Evolutionary conservation across 2,888 invertebrate genomes (phyloP).

Genomic region (Diloba caeruleocephala): DNA sequence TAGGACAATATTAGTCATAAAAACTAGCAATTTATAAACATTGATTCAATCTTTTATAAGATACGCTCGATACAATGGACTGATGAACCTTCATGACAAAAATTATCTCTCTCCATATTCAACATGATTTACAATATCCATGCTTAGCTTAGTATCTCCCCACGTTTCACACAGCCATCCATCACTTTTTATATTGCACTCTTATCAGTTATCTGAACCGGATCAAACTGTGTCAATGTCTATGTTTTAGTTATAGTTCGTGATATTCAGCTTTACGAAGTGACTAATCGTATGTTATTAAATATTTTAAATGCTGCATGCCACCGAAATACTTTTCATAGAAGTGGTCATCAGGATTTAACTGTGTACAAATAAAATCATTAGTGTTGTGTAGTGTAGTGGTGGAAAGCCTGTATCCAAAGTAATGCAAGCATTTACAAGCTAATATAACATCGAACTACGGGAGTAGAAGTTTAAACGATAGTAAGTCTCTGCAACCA

Average conservation of each 20-base stretch:
- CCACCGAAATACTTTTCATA: too few species aligned
- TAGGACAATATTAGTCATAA: not conserved
- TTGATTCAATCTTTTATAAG: not conserved
- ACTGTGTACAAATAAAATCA: too few species aligned
- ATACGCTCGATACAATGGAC: constrained; percentile 7
- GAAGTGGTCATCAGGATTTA: too few species aligned
- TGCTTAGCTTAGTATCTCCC: constrained; percentile 18
- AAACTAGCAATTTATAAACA: too few species aligned
- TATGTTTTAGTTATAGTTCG: constrained; percentile 32
- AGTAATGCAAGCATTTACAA: too few species aligned
- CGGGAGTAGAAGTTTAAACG: too few species aligned
- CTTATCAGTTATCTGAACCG: constrained; percentile 56
- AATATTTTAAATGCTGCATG: constrained; percentile 12
- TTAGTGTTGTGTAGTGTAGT: too few species aligned
- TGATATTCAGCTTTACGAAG: constrained; percentile 10
- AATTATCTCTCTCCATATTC: constrained; percentile 38
- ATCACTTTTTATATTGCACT: constrained; percentile 57
- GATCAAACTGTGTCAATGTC: constrained; percentile 63
- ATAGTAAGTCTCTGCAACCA: too few species aligned
- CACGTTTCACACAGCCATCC: constrained; percentile 49
- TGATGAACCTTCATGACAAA: constrained; percentile 16
- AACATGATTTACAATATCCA: constrained; percentile 49
- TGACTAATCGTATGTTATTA: constrained; percentile 15
- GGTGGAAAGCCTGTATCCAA: too few species aligned
- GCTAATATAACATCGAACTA: too few species aligned